Evolutionary conservation across 2,888 invertebrate genomes (phyloP), one percentile per base, ranked within the genome.

Genomic region (Andrena bucephala): DNA sequence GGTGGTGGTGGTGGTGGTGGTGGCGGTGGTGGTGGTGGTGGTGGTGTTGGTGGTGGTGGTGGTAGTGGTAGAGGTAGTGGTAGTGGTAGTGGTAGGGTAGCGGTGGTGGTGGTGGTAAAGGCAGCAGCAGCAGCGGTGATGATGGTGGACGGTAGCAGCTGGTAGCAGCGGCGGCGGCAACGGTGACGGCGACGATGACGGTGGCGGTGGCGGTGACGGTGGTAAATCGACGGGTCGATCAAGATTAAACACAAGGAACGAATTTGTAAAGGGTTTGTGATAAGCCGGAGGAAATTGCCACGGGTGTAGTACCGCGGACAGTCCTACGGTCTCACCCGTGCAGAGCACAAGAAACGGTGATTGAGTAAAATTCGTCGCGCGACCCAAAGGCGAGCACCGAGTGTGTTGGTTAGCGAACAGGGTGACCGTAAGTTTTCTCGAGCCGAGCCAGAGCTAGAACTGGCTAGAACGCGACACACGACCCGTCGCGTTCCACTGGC

Each of bases 401-500:
- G 48, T 3, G 20, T 59, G 48, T 68, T 54, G 69, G 60, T 57
- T 31, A 54, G 54, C 54, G 59, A 57, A 27, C 83, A 59, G 68
- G 82, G 67, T 71, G 71, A 68, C 60, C 20, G 24, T 57, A 48
- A 70, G 69, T 62, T 76, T 36, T 70, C 60, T 62, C 65, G 75
- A 65, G 59, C 81, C 42, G 75, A 79, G 67, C 33, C 76, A 62
- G 33, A 33, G 67, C 29, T 20, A 20, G 48, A 65, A n/a, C 48
- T 42, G n/a, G 20, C 79, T 60, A 68, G 70, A 75, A 84, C 71
- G 70, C 84, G 75, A 75, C 54, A 57, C 24, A 20, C 10, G 57
- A 24, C 20, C 73, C 86, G 81, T 84, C 84, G 83, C 80, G 85
- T 80, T 77, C 85, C 80, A 81, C 87, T 89, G 87, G 87, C 81